Base-by-base conservation (phyloP, 2,797 vertebrate genomes). In the Chaetodon trifasciatus region DNA sequence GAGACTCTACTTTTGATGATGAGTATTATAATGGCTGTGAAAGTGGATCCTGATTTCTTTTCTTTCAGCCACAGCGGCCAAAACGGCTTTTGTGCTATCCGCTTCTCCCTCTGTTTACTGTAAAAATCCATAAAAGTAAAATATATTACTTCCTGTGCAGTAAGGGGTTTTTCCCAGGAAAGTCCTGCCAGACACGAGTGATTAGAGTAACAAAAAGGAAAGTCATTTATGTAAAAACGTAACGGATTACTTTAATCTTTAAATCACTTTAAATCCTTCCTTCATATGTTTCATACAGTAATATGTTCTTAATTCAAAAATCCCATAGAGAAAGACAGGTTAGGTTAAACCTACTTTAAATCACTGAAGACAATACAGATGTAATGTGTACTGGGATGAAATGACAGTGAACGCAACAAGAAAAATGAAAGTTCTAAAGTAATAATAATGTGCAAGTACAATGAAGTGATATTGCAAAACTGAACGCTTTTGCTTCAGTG, bases 381-480 rank as follows among this genome's bases (percentile, higher is more conserved):
- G 3, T 40, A 75, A 39, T 35, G 47, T 40, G 32, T 28, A 39
- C 24, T n/a, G n/a, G 12, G 32, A 69, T 80, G 57, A 79, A 69
- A 74, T 67, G 28, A 50, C 24, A 83, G 2, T 46, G 47, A 65
- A 79, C 8, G 19, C 37, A 7, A 82, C 13, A 49, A 40, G 57
- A 76, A 83, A 32, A 82, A 67, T 58, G 6, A 53, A 71, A 76
- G 53, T 64, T 81, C 39, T 49, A 42, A 80, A 81, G 52, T 53
- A 75, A 65, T 44, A 64, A 69, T 53, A 72, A 74, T 60, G 79
- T 79, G 68, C 17, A 72, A 81, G 60, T 70, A 42, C 15, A 85
- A 42, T 83, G 49, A 81, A 66, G 79, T 65, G 40, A 81, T 82
- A 69, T 76, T 88, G 80, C 76, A 80, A 88, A 81, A 89, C 78